Evolutionary conservation across 2,797 vertebrate genomes (phyloP).

Genomic region (Staurois parvus): DNA sequence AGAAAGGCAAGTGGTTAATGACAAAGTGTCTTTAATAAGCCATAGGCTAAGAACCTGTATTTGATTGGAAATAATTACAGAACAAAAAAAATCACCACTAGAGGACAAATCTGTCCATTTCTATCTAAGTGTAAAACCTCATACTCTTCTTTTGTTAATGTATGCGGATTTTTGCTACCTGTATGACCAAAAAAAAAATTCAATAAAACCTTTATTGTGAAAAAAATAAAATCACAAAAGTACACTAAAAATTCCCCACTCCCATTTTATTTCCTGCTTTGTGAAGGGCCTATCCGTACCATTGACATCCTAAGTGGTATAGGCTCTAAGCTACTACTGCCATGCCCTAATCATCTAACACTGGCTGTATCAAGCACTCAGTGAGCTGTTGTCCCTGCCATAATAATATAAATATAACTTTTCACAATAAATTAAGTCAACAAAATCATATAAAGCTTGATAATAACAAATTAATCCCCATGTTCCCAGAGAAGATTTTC

Average conservation of each 20-base stretch:
- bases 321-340: no score
- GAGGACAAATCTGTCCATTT: no score
- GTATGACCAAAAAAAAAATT: no score
- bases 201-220: no score
- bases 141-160: no score
- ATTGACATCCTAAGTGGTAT: background rate
- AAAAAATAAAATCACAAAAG: background rate
- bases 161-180: no score
- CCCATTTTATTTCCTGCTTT: background rate
- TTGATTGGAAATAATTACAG: no score
- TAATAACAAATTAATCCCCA: slow-evolving; percentile 44
- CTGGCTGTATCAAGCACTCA: background rate
- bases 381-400: background rate
- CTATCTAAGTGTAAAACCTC: no score
- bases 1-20: no score
- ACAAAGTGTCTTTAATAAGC: no score
- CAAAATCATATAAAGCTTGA: slow-evolving; percentile 7
- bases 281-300: background rate
- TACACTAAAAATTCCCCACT: background rate
- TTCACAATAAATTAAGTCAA: slow-evolving; percentile 23
- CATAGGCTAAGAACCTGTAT: no score
- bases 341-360: background rate
- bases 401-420: background rate
- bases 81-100: no score
- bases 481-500: slow-evolving; percentile 35